A percentile compares a stretch with the other conserved stretches of the same genome.
These are phyloP conservation scores for Ctenopoma multispine DNA, from an alignment of 2,797 vertebrate species.

Conservation along the genomic window DNA sequence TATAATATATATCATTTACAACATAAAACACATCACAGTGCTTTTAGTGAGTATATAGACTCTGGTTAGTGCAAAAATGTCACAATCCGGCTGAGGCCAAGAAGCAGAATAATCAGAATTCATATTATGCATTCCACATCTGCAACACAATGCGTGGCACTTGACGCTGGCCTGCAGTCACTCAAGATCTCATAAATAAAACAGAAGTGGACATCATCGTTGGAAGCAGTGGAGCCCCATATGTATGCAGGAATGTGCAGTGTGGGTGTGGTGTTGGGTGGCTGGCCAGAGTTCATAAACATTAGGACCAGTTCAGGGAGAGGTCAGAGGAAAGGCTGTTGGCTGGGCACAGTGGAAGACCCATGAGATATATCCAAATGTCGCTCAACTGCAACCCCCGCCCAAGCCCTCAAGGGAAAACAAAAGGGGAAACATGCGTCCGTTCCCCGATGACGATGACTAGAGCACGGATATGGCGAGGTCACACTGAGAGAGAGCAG, in stretches of 20 bases:
- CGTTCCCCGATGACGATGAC: slow-evolving; percentile 52
- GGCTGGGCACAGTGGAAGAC: slow-evolving; percentile 54
- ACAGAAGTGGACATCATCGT: slow-evolving; percentile 62
- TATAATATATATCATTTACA: slow-evolving; percentile 29
- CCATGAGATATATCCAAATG: slow-evolving; percentile 66
- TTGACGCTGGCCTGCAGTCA: slow-evolving; percentile 39
- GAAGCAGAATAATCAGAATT: slow-evolving; percentile 25
- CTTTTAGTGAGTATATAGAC: background rate
- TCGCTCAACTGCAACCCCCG: slow-evolving; percentile 44
- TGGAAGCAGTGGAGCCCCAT: slow-evolving; percentile 53
- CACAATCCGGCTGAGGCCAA: background rate
- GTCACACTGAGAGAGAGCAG: slow-evolving; percentile 58
- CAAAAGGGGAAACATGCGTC: slow-evolving; percentile 54
- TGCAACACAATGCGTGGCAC: slow-evolving; percentile 53
- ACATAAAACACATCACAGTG: slow-evolving; percentile 23
- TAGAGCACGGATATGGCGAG: slow-evolving; percentile 55
- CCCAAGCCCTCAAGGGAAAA: slow-evolving; percentile 56
- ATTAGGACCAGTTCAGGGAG: slow-evolving; percentile 72
- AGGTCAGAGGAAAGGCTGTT: slow-evolving; percentile 78
- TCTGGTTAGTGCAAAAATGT: slow-evolving; percentile 25
- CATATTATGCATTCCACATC: slow-evolving; percentile 51
- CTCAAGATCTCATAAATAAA: slow-evolving; percentile 70
- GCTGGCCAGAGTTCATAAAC: slow-evolving; percentile 70
- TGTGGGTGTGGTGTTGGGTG: slow-evolving; percentile 72
- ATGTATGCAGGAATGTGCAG: slow-evolving; percentile 76